These are phyloP conservation scores for Poeciliopsis presidionis DNA, from an alignment of 2,797 vertebrate species.

Conservation along the genomic window DNA sequence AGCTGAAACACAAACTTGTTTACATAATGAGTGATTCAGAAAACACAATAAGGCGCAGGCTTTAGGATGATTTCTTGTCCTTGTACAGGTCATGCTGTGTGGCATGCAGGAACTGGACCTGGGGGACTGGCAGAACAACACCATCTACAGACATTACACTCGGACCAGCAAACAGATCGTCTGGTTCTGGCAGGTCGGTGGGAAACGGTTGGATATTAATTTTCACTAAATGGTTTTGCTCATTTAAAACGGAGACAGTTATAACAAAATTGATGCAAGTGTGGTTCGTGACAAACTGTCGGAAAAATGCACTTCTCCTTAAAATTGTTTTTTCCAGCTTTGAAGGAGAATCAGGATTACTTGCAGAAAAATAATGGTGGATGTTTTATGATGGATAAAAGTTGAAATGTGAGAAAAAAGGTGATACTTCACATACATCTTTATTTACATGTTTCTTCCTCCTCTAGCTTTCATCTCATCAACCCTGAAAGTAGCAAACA, in stretches of 20 bases:
- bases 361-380: not conserved
- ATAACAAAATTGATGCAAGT: not conserved
- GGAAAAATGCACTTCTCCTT: not conserved
- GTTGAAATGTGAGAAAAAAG: not conserved
- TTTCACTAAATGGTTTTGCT: not conserved
- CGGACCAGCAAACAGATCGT: constrained; percentile 98
- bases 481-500: not conserved
- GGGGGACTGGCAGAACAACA: constrained; percentile 95
- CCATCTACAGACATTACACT: constrained; percentile 96
- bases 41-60: not conserved
- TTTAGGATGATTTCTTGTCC: not conserved
- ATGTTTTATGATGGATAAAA: not conserved
- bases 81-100: constrained; percentile 92
- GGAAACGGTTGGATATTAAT: constrained; percentile 1
- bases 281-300: not conserved
- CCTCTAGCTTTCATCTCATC: not conserved
- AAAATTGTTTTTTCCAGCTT: not conserved
- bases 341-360: not conserved
- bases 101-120: constrained; percentile 99
- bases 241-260: not conserved
- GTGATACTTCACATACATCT: not conserved
- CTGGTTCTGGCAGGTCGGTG: constrained; percentile 98
- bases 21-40: not conserved
- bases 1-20: not conserved
- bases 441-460: not conserved